Conservation (phyloP, 2,797 vertebrate species). For the Parambassis ranga region DNA sequence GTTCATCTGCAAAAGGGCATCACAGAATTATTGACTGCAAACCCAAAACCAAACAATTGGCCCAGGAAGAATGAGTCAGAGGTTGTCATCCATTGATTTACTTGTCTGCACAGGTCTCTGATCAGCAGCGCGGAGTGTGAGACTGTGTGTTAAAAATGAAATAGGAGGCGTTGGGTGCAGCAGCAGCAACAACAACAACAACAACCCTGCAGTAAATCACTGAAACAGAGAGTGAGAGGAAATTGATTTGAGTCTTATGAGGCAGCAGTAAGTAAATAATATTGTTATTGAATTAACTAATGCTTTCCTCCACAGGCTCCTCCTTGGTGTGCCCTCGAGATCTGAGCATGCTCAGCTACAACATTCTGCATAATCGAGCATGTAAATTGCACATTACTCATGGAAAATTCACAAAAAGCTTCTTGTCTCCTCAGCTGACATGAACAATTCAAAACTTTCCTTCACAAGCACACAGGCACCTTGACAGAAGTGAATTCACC, state of each 20-base stretch:
- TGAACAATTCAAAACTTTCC: conserved; percentile 25
- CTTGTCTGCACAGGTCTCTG: conserved; percentile 28
- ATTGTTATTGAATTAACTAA: conserved; percentile 39
- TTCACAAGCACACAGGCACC: neutral
- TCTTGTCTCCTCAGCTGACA: conserved; percentile 2
- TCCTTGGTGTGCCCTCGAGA: conserved; percentile 7
- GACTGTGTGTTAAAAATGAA: conserved; percentile 2
- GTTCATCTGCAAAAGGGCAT: conserved; percentile 23
- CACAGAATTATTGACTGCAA: conserved; percentile 35
- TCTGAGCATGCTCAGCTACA: conserved; percentile 22
- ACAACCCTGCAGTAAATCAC: conserved; percentile 37
- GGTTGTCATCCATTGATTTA: conserved; percentile 46
- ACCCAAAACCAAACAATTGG: conserved; percentile 43
- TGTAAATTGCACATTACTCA: conserved; percentile 34
- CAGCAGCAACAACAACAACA: conserved; percentile 3
- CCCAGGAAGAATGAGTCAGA: conserved; percentile 16
- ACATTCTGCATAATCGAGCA: conserved; percentile 51
- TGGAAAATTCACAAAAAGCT: conserved; percentile 36
- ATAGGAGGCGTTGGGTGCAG: neutral
- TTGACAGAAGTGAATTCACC: neutral
- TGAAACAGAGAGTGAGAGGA: conserved; percentile 29
- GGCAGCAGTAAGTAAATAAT: conserved; percentile 39
- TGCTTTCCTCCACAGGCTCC: conserved; percentile 19
- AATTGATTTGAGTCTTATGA: conserved; percentile 17
- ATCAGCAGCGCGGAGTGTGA: conserved; percentile 20